Evolutionary conservation across 1,140 invertebrate species (phyloP).

Genomic region (Drosophila pseudoobscura): DNA sequence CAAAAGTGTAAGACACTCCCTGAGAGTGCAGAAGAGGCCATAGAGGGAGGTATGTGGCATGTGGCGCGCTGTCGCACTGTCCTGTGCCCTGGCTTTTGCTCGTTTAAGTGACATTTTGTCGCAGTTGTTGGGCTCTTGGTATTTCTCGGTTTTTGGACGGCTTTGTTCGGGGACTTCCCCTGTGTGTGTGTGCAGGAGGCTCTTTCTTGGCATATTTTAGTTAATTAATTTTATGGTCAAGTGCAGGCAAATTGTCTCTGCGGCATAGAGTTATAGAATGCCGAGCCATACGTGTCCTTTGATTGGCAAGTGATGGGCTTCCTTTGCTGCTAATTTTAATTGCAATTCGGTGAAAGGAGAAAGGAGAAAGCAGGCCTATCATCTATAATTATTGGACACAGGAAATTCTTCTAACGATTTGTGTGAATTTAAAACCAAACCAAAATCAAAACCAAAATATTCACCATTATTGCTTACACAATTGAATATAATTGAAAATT

Average conservation of each 20-base stretch:
- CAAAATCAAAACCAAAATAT: constrained; percentile 6
- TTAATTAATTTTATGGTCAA: constrained; percentile 79
- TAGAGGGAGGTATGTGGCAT: not conserved
- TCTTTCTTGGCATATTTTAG: constrained; percentile 59
- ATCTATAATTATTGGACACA: not conserved
- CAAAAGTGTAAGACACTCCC: not conserved
- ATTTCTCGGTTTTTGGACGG: constrained; percentile 67
- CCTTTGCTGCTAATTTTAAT: constrained; percentile 25
- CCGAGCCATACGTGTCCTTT: constrained; percentile 19
- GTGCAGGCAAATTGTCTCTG: constrained; percentile 47
- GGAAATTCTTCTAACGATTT: constrained; percentile 34
- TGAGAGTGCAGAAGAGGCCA: too few relatives aligned
- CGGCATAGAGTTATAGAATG: constrained; percentile 22
- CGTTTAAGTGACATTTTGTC: constrained; percentile 68
- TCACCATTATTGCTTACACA: constrained; percentile 31
- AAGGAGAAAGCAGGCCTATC: constrained; percentile 24
- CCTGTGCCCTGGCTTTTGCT: constrained; percentile 20
- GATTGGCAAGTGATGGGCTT: constrained; percentile 60
- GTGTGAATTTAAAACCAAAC: constrained; percentile 32
- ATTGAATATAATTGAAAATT: constrained; percentile 48
- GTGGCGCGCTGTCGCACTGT: constrained; percentile 15
- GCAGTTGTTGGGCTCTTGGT: constrained; percentile 64
- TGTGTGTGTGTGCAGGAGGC: too few relatives aligned
- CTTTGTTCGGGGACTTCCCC: constrained; percentile 47
- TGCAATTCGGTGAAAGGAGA: constrained; percentile 37